A percentile compares a stretch with the other conserved stretches of the same genome.
These are phyloP conservation scores for Hyperoplus lanceolatus DNA, from an alignment of 2,797 vertebrate genomes.

Conservation along the genomic window DNA sequence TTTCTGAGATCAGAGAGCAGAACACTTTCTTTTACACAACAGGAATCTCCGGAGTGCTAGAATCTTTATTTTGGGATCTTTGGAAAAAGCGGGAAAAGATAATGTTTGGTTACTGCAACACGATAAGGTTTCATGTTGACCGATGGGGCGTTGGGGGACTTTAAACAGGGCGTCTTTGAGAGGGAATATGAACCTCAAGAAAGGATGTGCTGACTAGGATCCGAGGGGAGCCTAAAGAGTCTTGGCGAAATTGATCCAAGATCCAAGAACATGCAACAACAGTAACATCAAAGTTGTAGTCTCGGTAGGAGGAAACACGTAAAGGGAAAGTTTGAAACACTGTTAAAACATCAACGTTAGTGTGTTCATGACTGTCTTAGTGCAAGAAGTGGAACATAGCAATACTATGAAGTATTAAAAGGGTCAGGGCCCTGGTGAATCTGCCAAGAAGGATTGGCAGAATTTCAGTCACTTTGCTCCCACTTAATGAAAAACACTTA, in stretches of 20 bases:
- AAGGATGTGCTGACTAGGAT: slow-evolving; percentile 38
- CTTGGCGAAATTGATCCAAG: slow-evolving; percentile 10
- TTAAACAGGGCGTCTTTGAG: slow-evolving; percentile 23
- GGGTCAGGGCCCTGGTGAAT: slow-evolving; percentile 34
- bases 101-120: slow-evolving; percentile 69
- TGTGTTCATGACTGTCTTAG: slow-evolving; percentile 24
- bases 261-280: slow-evolving; percentile 5
- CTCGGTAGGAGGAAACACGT: not conserved
- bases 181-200: slow-evolving; percentile 47
- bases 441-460: slow-evolving; percentile 56
- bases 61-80: slow-evolving; percentile 22
- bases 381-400: slow-evolving; percentile 18
- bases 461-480: slow-evolving; percentile 31
- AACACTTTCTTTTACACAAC: slow-evolving; percentile 17
- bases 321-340: not conserved
- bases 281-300: not conserved
- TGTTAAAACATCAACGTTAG: slow-evolving; percentile 2
- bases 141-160: slow-evolving; percentile 27
- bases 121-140: slow-evolving; percentile 68
- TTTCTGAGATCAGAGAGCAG: slow-evolving; percentile 33
- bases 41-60: slow-evolving; percentile 27
- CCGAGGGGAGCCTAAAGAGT: slow-evolving; percentile 14
- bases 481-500: slow-evolving; percentile 41
- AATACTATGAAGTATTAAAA: slow-evolving; percentile 39
- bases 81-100: slow-evolving; percentile 49